Percentiles rank a stretch among this genome's conserved stretches.
These are phyloP conservation scores for Choreutis nemorana DNA, from an alignment of 2,888 invertebrate genomes.

Conservation along the genomic window DNA sequence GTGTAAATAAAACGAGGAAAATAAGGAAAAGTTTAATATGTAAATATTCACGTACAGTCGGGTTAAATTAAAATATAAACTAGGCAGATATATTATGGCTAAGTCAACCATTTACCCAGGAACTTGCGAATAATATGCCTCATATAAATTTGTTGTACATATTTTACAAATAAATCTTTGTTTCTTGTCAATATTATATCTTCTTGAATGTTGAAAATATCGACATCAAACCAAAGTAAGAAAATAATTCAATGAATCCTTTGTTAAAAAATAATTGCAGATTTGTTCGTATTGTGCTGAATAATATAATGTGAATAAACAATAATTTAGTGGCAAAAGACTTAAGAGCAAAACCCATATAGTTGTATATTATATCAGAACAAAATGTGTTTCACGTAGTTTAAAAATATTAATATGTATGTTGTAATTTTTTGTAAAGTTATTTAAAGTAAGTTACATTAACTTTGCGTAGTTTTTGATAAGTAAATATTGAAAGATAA, in stretches of 20 bases:
- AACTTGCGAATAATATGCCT: too few species aligned
- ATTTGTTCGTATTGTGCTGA: slow-evolving; percentile 1
- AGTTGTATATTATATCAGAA: slow-evolving; percentile 43
- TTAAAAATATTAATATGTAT: slow-evolving; percentile 21
- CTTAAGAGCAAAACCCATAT: slow-evolving; percentile 30
- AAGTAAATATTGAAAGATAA: slow-evolving; percentile 50
- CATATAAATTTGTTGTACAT: too few species aligned
- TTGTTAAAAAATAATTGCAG: too few species aligned
- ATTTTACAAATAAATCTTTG: too few species aligned
- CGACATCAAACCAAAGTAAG: too few species aligned
- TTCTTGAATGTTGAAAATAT: too few species aligned
- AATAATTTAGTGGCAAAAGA: slow-evolving; percentile 53
- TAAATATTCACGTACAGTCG: too few species aligned
- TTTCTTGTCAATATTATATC: slow-evolving; percentile 1
- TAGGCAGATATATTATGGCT: too few species aligned
- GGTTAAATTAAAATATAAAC: too few species aligned
- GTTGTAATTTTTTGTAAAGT: slow-evolving; percentile 60
- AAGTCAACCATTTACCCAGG: too few species aligned
- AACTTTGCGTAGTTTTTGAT: slow-evolving; percentile 62
- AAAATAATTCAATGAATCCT: too few species aligned
- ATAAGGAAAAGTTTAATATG: too few species aligned
- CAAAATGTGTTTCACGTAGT: slow-evolving; percentile 39
- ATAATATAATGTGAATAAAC: slow-evolving; percentile 44
- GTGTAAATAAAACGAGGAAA: slow-evolving; percentile 5
- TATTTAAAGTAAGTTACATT: slow-evolving; percentile 48